phyloP scores from a whole-genome alignment of 2,888 invertebrate genomes.

The Gandaritis pyraliata region DNA sequence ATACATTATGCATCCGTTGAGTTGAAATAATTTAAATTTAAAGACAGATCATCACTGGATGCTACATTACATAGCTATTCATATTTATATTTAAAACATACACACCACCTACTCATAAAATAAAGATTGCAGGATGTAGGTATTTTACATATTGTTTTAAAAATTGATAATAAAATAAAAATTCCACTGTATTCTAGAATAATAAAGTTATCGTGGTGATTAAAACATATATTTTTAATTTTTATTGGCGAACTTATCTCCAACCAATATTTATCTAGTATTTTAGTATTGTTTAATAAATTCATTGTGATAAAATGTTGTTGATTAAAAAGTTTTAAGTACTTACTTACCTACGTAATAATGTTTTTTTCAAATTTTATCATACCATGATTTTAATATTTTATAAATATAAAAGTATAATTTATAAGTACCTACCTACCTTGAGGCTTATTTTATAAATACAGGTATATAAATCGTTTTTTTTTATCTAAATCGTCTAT shows the following conservation, averaged over 20 bases:
- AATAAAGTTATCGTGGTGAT: conserved; percentile 43
- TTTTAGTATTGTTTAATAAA: conserved; percentile 66
- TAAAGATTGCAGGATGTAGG: conserved; percentile 26
- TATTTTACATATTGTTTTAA: conserved; percentile 35
- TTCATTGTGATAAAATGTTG: conserved; percentile 53
- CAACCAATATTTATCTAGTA: conserved; percentile 72
- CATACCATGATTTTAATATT: background rate
- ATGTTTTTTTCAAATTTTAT: background rate
- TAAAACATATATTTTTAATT: conserved; percentile 54
- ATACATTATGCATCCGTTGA: no score
- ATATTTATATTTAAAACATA: conserved; percentile 20
- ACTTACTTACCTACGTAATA: no score
- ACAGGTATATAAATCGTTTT: no score
- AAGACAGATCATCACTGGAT: no score
- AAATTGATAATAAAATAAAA: conserved; percentile 38
- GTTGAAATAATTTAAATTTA: background rate
- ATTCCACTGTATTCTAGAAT: conserved; percentile 39
- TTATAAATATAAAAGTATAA: no score
- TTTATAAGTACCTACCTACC: no score
- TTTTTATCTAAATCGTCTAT: no score
- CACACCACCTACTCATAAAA: background rate
- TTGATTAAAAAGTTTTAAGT: conserved; percentile 36
- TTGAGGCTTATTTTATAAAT: no score
- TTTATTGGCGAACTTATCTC: conserved; percentile 68
- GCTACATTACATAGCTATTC: conserved; percentile 14